phyloP scores from a whole-genome alignment of 2,797 vertebrate species.

The Macroramphosus scolopax region DNA sequence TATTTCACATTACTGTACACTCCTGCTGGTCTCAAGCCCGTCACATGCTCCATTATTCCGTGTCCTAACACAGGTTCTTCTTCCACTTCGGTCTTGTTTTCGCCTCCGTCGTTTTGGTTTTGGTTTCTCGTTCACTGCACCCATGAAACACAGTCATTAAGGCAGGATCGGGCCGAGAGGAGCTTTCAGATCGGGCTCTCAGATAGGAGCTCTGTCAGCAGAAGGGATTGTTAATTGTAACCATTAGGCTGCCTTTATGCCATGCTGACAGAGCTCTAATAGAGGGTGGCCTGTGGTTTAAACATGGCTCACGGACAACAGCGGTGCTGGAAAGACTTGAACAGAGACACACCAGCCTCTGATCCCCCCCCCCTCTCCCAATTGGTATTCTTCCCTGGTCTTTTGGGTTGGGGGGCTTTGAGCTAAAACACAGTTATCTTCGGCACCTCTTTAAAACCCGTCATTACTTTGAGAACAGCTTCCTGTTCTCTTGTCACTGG shows the following conservation, averaged over 20 bases:
- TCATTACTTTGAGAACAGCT: no score
- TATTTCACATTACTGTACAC: no score
- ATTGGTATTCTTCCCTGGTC: constrained; percentile 18
- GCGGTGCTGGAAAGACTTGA: constrained; percentile 32
- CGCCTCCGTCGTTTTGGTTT: constrained; percentile 18
- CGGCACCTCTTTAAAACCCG: constrained; percentile 40
- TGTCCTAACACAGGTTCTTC: background rate
- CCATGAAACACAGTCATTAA: constrained; percentile 74
- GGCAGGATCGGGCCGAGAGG: constrained; percentile 34
- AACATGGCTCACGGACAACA: no score
- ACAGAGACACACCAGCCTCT: constrained; percentile 40
- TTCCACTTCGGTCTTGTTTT: constrained; percentile 6
- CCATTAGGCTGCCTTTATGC: constrained; percentile 67
- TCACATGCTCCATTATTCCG: no score
- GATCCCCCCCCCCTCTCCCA: no score
- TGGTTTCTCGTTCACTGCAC: constrained; percentile 31
- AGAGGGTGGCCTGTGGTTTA: constrained; percentile 57
- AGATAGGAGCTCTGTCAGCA: constrained; percentile 63
- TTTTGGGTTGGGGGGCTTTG: constrained; percentile 37
- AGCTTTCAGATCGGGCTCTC: constrained; percentile 50
- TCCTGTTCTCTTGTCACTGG: constrained; percentile 39
- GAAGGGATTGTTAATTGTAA: constrained; percentile 74
- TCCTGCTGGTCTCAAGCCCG: no score
- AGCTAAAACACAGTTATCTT: constrained; percentile 50
- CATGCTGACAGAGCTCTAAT: constrained; percentile 57